A percentile compares a stretch with the other conserved stretches of the same genome.
Evolutionary conservation across 2,113 vertebrate species (phyloP).

Genomic region (Poecile atricapillus): DNA sequence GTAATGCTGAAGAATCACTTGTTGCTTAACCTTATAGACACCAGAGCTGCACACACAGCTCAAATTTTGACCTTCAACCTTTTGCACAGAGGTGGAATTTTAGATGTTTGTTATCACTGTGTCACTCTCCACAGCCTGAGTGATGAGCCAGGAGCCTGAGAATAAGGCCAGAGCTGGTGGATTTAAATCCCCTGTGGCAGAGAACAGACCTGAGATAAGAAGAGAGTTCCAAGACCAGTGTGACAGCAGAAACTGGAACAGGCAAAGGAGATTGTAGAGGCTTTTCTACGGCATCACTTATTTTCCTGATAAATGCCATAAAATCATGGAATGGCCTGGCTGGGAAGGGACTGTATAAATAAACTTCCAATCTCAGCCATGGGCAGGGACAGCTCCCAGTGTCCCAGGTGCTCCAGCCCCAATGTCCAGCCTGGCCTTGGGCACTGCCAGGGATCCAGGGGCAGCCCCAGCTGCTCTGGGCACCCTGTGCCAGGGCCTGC

Average conservation of each 20-base stretch:
- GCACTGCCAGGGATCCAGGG: not conserved
- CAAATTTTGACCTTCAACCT: not conserved
- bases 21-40: not conserved
- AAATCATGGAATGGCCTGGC: not conserved
- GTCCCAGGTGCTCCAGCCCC: not conserved
- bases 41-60: not conserved
- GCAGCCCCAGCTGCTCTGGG: not conserved
- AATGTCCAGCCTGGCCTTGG: not conserved
- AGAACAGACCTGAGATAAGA: not conserved
- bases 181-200: not conserved
- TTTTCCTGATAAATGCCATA: not conserved
- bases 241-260: not conserved
- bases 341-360: not conserved
- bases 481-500: not conserved
- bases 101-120: not conserved
- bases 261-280: not conserved
- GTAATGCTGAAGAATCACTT: not conserved
- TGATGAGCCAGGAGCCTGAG: not conserved
- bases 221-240: not conserved
- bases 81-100: not conserved
- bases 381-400: not conserved
- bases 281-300: accelerated
- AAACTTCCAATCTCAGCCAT: not conserved
- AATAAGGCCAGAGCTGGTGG: not conserved
- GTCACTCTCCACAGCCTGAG: not conserved